Percentiles rank a stretch among this genome's conserved stretches.
Conservation (phyloP, 2,797 vertebrate genomes). For the Hirundo rustica region DNA sequence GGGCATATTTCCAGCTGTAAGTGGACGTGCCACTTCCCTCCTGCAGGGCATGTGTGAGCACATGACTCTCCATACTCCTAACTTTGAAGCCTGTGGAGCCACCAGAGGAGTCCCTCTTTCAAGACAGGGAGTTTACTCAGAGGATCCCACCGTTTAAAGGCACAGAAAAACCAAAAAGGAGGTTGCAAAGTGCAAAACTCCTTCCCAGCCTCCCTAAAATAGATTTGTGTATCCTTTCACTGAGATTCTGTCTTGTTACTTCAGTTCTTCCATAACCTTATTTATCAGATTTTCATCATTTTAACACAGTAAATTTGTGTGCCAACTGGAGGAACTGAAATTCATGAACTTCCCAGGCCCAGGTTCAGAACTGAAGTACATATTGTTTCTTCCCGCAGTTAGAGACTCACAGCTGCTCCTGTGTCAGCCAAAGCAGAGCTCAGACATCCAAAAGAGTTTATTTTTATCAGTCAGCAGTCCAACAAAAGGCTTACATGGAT, state of each 20-base stretch:
- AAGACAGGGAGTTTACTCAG: not conserved
- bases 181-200: not conserved
- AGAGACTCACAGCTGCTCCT: not conserved
- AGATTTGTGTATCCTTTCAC: not conserved
- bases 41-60: not conserved
- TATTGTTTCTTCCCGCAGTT: not conserved
- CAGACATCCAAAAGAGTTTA: not conserved
- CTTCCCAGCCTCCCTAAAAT: not conserved
- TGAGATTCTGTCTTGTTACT: not conserved
- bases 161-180: not conserved
- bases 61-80: accelerated
- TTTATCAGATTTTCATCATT: not conserved
- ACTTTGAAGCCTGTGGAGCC: not conserved
- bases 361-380: not conserved
- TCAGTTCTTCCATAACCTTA: not conserved
- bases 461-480: not conserved
- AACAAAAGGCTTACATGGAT: not conserved
- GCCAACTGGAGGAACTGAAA: not conserved
- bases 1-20: not conserved
- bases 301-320: not conserved
- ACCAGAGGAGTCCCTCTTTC: not conserved
- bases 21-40: not conserved
- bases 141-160: not conserved
- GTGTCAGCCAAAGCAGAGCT: not conserved
- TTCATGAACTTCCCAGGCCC: not conserved